A percentile compares a stretch with the other conserved stretches of the same genome.
These are phyloP conservation scores for Gallinago solitaria DNA, from an alignment of 2,797 vertebrate species.

Conservation along the genomic window DNA sequence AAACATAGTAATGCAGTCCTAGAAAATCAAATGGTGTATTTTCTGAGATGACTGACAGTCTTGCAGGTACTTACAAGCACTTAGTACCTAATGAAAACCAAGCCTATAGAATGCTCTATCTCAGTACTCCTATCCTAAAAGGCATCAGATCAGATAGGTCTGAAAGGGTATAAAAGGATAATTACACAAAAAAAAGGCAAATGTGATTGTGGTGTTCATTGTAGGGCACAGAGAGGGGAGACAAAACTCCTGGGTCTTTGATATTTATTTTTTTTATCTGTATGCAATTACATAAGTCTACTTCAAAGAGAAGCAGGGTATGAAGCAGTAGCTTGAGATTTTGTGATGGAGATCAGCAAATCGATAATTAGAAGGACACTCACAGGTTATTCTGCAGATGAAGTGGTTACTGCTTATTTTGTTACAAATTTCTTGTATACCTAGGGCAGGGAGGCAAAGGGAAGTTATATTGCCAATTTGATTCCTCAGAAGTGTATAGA, in stretches of 20 bases:
- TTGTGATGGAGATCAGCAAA: slow-evolving; percentile 21
- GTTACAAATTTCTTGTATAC: background rate
- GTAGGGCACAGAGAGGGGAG: background rate
- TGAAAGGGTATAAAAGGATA: slow-evolving; percentile 41
- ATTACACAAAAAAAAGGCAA: slow-evolving; percentile 38
- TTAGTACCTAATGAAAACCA: slow-evolving; percentile 10
- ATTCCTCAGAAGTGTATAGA: background rate
- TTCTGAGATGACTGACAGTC: background rate
- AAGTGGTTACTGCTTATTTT: slow-evolving; percentile 38
- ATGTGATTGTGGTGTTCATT: slow-evolving; percentile 1
- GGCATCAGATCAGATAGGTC: background rate
- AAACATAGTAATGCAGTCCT: background rate
- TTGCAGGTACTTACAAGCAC: background rate
- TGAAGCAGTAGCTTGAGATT: slow-evolving; percentile 25
- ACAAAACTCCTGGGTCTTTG: slow-evolving; percentile 43
- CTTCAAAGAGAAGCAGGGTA: slow-evolving; percentile 48
- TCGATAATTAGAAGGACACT: slow-evolving; percentile 15
- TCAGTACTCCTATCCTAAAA: background rate
- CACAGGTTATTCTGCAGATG: slow-evolving; percentile 22
- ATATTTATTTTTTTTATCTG: background rate
- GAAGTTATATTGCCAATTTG: background rate
- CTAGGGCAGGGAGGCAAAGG: background rate
- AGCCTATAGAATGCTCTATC: background rate
- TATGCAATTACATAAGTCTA: background rate
- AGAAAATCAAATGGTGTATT: background rate